These are phyloP conservation scores for Scaptomyza parva DNA, from an alignment of 2,888 invertebrate species.

Conservation along the genomic window DNA sequence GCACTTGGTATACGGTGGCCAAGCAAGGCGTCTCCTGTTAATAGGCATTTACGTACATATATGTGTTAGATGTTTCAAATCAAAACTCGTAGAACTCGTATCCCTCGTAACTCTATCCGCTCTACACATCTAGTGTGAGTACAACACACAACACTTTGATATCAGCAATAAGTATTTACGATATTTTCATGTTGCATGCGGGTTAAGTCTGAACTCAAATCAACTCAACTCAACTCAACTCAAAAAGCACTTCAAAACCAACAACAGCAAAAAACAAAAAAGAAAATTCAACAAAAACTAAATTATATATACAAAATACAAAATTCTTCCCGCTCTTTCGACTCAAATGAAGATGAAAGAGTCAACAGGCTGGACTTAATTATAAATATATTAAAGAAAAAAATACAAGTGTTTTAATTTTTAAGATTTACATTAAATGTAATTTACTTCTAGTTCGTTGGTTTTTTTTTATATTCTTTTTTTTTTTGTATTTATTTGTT, in stretches of 20 bases:
- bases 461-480: conserved; percentile 4
- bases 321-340: conserved; percentile 7
- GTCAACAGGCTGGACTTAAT: neutral
- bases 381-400: neutral
- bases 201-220: neutral
- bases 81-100: conserved; percentile 1
- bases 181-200: conserved; percentile 26
- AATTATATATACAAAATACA: neutral
- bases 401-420: conserved; percentile 32
- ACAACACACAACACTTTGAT: conserved; percentile 17
- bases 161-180: conserved; percentile 18
- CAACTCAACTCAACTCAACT: neutral
- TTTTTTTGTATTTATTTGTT: conserved; percentile 4
- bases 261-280: no score
- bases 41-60: conserved; percentile 31
- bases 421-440: conserved; percentile 46
- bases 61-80: conserved; percentile 11
- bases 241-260: conserved; percentile 5
- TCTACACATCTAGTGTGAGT: conserved; percentile 49
- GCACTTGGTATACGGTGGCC: conserved; percentile 85
- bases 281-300: neutral
- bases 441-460: conserved; percentile 20
- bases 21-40: conserved; percentile 85
- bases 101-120: no score
- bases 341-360: conserved; percentile 3